Percentiles rank a stretch among this genome's conserved stretches.
Conservation (phyloP, 2,797 vertebrate species). For the Leptatherina wallacei region DNA sequence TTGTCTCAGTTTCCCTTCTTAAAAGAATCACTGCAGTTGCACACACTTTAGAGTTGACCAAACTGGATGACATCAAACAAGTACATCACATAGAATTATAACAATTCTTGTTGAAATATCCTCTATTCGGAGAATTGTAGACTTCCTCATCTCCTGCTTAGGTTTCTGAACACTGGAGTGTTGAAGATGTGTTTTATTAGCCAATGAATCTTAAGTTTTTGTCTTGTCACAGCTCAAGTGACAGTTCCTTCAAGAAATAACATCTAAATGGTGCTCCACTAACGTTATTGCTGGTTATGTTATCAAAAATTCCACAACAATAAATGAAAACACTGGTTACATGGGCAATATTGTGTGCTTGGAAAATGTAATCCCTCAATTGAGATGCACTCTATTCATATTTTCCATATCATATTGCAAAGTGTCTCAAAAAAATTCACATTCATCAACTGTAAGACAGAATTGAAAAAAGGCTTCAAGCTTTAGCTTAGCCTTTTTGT, state of each 20-base stretch:
- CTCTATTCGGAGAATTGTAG: background rate
- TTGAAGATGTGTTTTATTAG: constrained; percentile 2
- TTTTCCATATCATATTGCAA: constrained; percentile 31
- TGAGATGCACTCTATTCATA: constrained; percentile 1
- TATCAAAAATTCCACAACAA: constrained; percentile 38
- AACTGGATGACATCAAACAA: background rate
- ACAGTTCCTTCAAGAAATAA: constrained; percentile 3
- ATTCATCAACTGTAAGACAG: constrained; percentile 14
- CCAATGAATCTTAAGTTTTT: constrained; percentile 3
- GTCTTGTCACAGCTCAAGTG: background rate
- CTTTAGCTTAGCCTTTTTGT: constrained; percentile 23
- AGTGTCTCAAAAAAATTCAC: constrained; percentile 27
- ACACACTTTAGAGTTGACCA: background rate
- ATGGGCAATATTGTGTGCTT: constrained; percentile 14
- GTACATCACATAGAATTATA: background rate
- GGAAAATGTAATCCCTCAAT: background rate
- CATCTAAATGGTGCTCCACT: constrained; percentile 4
- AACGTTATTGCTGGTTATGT: background rate
- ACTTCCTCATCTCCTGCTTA: background rate
- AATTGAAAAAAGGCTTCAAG: constrained; percentile 21
- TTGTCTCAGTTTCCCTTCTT: background rate
- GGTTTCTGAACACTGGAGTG: background rate
- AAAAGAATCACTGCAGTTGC: background rate
- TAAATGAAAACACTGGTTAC: constrained; percentile 33
- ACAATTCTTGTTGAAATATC: background rate